phyloP scores from a whole-genome alignment of 2,888 invertebrate genomes.

The Erebia aethiops region DNA sequence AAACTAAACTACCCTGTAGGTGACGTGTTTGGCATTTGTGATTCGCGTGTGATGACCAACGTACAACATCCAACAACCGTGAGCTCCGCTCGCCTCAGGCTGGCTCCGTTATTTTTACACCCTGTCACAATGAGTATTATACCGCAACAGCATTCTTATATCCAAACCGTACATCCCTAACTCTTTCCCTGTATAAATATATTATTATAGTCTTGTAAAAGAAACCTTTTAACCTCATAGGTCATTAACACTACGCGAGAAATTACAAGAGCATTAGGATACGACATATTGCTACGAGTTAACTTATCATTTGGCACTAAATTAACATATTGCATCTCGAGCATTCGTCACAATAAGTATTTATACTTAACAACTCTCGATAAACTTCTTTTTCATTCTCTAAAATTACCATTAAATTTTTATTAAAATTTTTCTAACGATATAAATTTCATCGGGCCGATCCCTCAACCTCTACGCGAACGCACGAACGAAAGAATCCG shows the following conservation, averaged over 20 bases:
- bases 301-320: constrained; percentile 84
- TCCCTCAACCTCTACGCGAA: constrained; percentile 51
- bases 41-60: constrained; percentile 9
- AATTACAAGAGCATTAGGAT: constrained; percentile 81
- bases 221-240: constrained; percentile 81
- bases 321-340: constrained; percentile 83
- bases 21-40: constrained; percentile 34
- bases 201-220: constrained; percentile 81
- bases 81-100: constrained; percentile 16
- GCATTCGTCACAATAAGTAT: constrained; percentile 72
- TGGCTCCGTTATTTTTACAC: constrained; percentile 70
- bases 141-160: constrained; percentile 78
- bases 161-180: constrained; percentile 79
- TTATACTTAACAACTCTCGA: constrained; percentile 67
- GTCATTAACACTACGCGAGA: constrained; percentile 81
- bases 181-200: constrained; percentile 83
- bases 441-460: constrained; percentile 70
- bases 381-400: constrained; percentile 53
- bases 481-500: constrained; percentile 52
- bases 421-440: constrained; percentile 63
- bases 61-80: not conserved
- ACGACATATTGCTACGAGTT: constrained; percentile 82
- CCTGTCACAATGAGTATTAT: constrained; percentile 79
- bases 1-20: constrained; percentile 40
- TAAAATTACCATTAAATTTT: constrained; percentile 68